Evolutionary conservation across 2,113 vertebrate genomes (phyloP).

Genomic region (Ceratotherium simum): DNA sequence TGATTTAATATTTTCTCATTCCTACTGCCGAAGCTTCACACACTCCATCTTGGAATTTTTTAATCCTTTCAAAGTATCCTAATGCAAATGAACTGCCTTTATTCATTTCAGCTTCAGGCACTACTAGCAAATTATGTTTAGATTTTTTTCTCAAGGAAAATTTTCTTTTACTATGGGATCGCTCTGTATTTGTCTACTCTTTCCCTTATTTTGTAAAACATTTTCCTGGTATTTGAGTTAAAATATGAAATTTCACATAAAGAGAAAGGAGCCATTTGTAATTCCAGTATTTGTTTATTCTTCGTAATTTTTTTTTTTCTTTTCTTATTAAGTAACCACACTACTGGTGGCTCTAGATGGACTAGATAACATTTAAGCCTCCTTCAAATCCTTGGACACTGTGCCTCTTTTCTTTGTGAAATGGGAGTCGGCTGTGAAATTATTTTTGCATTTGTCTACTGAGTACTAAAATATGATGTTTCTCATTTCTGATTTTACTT

Average conservation of each 20-base stretch:
- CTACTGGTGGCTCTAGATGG: background rate
- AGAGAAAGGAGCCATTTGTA: background rate
- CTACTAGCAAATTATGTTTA: constrained; percentile 2
- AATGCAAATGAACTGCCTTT: constrained; percentile 29
- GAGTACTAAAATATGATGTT: constrained; percentile 43
- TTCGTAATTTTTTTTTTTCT: background rate
- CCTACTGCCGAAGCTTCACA: constrained; percentile 10
- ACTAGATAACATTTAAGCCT: background rate
- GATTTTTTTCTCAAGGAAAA: background rate
- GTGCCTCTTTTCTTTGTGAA: constrained; percentile 6
- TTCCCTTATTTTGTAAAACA: constrained; percentile 14
- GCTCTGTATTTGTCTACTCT: background rate
- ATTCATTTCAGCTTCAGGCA: background rate
- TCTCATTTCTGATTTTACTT: too few relatives aligned
- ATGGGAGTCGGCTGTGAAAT: background rate
- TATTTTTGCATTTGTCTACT: constrained; percentile 29
- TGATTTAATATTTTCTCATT: background rate
- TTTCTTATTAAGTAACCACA: background rate
- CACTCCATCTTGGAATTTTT: constrained; percentile 20
- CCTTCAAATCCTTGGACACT: background rate
- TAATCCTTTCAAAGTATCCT: constrained; percentile 15
- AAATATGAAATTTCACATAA: background rate
- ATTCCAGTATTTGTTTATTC: background rate
- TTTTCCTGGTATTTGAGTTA: background rate
- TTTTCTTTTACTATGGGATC: background rate